These are phyloP conservation scores for Anastrepha obliqua DNA, from an alignment of 1,140 invertebrate genomes.

Conservation along the genomic window DNA sequence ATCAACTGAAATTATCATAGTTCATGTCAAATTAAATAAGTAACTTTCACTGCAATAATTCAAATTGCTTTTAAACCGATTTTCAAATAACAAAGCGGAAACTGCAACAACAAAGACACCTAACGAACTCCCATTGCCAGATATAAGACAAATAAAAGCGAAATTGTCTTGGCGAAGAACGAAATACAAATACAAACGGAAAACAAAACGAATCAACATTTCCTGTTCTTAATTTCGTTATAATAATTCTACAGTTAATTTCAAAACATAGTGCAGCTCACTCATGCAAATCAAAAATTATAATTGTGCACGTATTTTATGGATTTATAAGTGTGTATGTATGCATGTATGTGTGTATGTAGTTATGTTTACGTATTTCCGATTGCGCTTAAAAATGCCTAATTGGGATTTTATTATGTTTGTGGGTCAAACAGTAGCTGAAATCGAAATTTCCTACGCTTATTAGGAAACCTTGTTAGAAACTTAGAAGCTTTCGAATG, in stretches of 20 bases:
- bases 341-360: too few relatives aligned
- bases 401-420: conserved; percentile 17
- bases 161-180: neutral
- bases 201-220: conserved; percentile 14
- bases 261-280: neutral
- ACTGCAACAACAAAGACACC: neutral
- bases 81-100: neutral
- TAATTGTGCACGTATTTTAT: neutral
- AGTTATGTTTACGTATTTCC: neutral
- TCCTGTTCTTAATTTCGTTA: conserved; percentile 32
- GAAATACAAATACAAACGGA: neutral
- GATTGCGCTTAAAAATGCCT: neutral
- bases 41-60: conserved; percentile 8
- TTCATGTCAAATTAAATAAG: neutral
- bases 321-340: neutral
- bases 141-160: conserved; percentile 5
- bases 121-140: neutral
- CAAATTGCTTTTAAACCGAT: neutral
- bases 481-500: neutral
- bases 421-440: conserved; percentile 29
- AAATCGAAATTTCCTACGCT: conserved; percentile 23
- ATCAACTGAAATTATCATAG: neutral
- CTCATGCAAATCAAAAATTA: conserved; percentile 18
- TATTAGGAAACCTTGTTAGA: neutral
- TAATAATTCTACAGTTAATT: conserved; percentile 33